Conservation (phyloP, 2,797 vertebrate genomes). For the Anableps anableps region DNA sequence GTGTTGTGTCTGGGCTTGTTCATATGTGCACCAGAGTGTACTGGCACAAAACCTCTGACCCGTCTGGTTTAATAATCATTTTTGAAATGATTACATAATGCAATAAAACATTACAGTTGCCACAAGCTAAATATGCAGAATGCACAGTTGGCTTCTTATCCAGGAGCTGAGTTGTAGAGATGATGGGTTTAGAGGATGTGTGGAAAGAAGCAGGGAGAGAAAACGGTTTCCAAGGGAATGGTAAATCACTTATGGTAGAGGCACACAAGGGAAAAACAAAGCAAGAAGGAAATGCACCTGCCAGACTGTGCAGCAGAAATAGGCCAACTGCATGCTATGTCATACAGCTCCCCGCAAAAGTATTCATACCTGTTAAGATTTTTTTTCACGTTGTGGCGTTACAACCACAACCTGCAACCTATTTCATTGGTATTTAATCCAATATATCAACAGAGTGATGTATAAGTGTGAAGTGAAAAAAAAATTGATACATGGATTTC, state of each 20-base stretch:
- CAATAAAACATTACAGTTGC: constrained; percentile 74
- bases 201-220: constrained; percentile 47
- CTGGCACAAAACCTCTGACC: constrained; percentile 52
- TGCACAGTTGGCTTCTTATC: constrained; percentile 55
- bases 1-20: constrained; percentile 59
- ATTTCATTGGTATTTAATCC: neutral
- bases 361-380: neutral
- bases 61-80: constrained; percentile 72
- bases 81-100: constrained; percentile 69
- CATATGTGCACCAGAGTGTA: constrained; percentile 43
- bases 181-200: constrained; percentile 76
- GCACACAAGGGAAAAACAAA: constrained; percentile 73
- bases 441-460: neutral
- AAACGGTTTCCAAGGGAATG: constrained; percentile 66
- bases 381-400: neutral
- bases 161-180: constrained; percentile 53
- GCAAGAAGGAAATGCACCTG: constrained; percentile 76
- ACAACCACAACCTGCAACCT: neutral
- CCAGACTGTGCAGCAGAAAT: constrained; percentile 58
- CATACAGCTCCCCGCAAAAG: neutral
- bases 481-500: too few species aligned
- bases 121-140: constrained; percentile 69
- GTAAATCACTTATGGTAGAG: constrained; percentile 68
- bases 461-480: too few species aligned
- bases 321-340: constrained; percentile 45